phyloP scores from a whole-genome alignment of 2,113 vertebrate genomes.

The Nansenia antarctica region DNA sequence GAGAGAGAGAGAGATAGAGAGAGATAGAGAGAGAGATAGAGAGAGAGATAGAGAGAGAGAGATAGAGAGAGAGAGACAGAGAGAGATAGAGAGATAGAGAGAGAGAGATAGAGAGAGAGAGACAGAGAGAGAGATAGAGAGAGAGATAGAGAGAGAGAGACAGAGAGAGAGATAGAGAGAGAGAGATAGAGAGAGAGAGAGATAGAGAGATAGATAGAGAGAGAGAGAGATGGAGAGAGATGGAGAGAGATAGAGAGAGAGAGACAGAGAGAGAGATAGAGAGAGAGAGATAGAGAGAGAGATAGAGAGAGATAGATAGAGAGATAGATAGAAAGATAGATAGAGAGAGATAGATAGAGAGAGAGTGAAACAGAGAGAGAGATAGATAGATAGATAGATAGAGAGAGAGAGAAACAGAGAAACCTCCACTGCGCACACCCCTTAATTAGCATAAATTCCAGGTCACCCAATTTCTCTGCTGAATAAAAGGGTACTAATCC shows the following conservation, averaged over 20 bases:
- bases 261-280: not conserved
- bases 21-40: not conserved
- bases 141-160: not conserved
- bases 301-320: conserved; percentile 55
- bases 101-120: not conserved
- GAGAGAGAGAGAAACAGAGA: conserved; percentile 33
- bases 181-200: conserved; percentile 44
- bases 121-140: not conserved
- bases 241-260: not conserved
- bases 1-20: conserved; percentile 1
- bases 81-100: conserved; percentile 53
- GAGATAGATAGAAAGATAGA: not conserved
- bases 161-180: not conserved
- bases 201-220: not conserved
- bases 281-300: not conserved
- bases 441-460: conserved; percentile 72
- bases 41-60: not conserved
- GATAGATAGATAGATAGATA: not conserved
- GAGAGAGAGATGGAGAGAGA: conserved; percentile 1
- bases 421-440: conserved; percentile 65
- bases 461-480: conserved; percentile 75
- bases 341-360: not conserved
- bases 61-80: not conserved
- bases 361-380: not conserved
- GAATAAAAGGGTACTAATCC: conserved; percentile 55